Evolutionary conservation across 2,797 vertebrate species (phyloP).

Genomic region (Pagetopsis macropterus): DNA sequence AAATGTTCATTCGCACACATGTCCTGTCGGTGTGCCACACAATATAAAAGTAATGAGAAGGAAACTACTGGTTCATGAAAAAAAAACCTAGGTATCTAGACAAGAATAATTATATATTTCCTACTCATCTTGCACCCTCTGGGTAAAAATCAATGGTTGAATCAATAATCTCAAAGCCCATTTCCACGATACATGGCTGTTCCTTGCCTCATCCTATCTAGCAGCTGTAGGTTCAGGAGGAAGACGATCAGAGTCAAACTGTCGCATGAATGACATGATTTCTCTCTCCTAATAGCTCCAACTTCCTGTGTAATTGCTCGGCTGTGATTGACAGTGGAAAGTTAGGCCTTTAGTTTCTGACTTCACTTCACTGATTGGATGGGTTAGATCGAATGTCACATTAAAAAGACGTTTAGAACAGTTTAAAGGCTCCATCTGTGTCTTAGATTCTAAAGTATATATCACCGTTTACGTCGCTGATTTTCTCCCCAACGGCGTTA

Average conservation of each 20-base stretch:
- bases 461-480: too few species aligned
- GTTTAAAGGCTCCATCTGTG: background rate
- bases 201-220: conserved; percentile 54
- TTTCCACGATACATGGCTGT: conserved; percentile 63
- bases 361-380: conserved; percentile 21
- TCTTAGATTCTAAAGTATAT: background rate
- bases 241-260: conserved; percentile 46
- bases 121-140: conserved; percentile 53
- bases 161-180: conserved; percentile 72
- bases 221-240: conserved; percentile 36
- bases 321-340: conserved; percentile 45
- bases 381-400: conserved; percentile 2
- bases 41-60: background rate
- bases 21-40: background rate
- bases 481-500: too few species aligned
- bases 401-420: conserved; percentile 1
- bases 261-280: conserved; percentile 35
- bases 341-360: conserved; percentile 28
- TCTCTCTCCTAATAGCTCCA: conserved; percentile 30
- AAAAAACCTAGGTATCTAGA: conserved; percentile 49
- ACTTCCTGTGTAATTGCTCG: conserved; percentile 46
- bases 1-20: background rate
- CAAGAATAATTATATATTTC: conserved; percentile 68
- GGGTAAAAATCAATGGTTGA: conserved; percentile 73
- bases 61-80: conserved; percentile 36